Percentiles rank a stretch among this genome's conserved stretches.
Conservation (phyloP, 2,888 invertebrate species). For the Sinodicranocentrus sp. region DNA sequence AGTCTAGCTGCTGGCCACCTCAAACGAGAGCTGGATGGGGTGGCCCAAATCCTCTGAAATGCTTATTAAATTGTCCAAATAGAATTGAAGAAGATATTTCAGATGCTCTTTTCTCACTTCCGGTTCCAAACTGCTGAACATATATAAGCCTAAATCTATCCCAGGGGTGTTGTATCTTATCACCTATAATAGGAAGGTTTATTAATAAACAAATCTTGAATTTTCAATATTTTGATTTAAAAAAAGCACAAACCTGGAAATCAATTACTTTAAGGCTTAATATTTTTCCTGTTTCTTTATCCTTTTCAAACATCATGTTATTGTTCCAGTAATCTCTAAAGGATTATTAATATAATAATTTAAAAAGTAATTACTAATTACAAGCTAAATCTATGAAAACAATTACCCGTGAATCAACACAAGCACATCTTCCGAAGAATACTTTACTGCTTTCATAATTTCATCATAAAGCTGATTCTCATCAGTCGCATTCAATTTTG, state of each 20-base stretch:
- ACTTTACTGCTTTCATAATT: too few species aligned
- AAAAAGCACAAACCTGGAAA: not conserved
- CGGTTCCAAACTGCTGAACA: slow-evolving; percentile 56
- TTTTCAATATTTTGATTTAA: not conserved
- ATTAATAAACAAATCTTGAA: not conserved
- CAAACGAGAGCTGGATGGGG: slow-evolving; percentile 22
- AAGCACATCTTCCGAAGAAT: not conserved
- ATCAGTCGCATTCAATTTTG: not conserved
- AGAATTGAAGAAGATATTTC: slow-evolving; percentile 51
- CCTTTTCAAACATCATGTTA: slow-evolving; percentile 14
- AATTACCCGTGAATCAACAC: slow-evolving; percentile 31
- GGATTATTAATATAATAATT: not conserved
- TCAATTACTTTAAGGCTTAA: not conserved
- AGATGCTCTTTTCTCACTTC: slow-evolving; percentile 41
- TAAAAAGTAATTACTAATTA: not conserved
- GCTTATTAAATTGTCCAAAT: slow-evolving; percentile 36
- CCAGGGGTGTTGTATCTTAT: slow-evolving; percentile 38
- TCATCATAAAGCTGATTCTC: not conserved
- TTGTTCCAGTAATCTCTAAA: slow-evolving; percentile 13
- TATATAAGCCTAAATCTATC: slow-evolving; percentile 62
- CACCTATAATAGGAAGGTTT: slow-evolving; percentile 26
- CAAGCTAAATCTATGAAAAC: too few species aligned
- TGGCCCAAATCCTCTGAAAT: slow-evolving; percentile 11
- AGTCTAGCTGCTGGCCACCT: too few species aligned
- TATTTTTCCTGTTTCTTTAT: not conserved